These are phyloP conservation scores for Aphelenchoides besseyi DNA, from an alignment of 1,140 invertebrate genomes.

Conservation along the genomic window DNA sequence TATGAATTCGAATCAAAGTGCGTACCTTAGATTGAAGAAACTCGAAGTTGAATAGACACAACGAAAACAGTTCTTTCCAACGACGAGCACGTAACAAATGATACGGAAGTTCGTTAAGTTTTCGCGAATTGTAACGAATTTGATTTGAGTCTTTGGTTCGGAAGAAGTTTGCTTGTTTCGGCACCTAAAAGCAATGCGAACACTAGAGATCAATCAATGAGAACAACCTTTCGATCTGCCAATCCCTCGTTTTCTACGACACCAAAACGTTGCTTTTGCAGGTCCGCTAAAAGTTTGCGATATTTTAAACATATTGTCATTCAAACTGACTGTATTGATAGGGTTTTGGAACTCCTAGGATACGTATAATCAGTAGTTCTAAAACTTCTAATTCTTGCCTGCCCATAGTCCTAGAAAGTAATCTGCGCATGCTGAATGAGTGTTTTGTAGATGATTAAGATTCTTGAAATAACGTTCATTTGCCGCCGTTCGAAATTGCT, in stretches of 20 bases:
- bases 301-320: slow-evolving; percentile 74
- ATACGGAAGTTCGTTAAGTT: slow-evolving; percentile 78
- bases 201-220: not conserved
- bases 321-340: slow-evolving; percentile 74
- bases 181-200: slow-evolving; percentile 63
- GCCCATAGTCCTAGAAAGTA: no score
- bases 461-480: slow-evolving; percentile 93
- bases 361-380: slow-evolving; percentile 78
- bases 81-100: slow-evolving; percentile 83
- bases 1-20: slow-evolving; percentile 22
- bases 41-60: slow-evolving; percentile 89
- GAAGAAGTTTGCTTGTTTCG: slow-evolving; percentile 88
- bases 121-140: slow-evolving; percentile 72
- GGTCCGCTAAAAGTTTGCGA: no score
- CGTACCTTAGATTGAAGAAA: slow-evolving; percentile 87
- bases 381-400: no score
- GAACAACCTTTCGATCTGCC: slow-evolving; percentile 77
- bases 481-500: slow-evolving; percentile 88
- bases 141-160: slow-evolving; percentile 78
- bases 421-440: slow-evolving; percentile 93
- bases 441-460: slow-evolving; percentile 88
- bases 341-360: slow-evolving; percentile 81
- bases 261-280: slow-evolving; percentile 72
- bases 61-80: slow-evolving; percentile 84
- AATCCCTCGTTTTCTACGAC: slow-evolving; percentile 79